phyloP scores from a whole-genome alignment of 2,113 vertebrate genomes.

The Oreamnos americanus region DNA sequence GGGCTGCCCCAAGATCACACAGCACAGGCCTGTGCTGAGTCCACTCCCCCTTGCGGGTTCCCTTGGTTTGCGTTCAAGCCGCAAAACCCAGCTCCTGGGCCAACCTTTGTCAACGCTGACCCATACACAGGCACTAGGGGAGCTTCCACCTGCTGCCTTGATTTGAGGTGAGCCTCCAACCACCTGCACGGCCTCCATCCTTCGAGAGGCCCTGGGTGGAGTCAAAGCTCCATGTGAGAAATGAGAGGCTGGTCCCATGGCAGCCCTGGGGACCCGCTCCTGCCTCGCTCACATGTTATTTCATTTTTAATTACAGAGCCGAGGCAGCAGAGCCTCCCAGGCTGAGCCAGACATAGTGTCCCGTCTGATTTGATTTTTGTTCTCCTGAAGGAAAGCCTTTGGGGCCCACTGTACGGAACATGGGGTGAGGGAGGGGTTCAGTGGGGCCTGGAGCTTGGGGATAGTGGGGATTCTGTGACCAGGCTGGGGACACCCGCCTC shows the following conservation, averaged over 20 bases:
- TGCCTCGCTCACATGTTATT: neutral
- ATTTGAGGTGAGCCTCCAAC: too few relatives aligned
- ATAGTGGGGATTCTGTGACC: neutral
- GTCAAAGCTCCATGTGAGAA: neutral
- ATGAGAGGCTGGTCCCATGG: neutral
- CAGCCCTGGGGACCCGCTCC: neutral
- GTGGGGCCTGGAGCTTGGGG: fast-evolving
- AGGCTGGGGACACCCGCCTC: neutral
- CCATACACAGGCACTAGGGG: neutral
- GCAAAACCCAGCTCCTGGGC: fast-evolving
- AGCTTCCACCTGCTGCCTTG: neutral
- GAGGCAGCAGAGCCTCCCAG: neutral
- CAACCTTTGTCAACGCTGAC: neutral
- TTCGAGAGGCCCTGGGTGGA: neutral
- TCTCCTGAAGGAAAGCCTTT: neutral
- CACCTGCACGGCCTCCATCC: neutral
- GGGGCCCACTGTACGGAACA: fast-evolving
- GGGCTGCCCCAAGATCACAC: neutral
- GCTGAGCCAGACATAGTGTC: neutral
- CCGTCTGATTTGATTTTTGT: conserved; percentile 7
- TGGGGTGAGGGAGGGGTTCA: fast-evolving
- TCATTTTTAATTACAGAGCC: neutral
- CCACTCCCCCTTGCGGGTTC: neutral
- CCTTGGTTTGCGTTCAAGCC: neutral
- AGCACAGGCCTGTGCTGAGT: neutral